Conservation (phyloP, 2,888 invertebrate species). For the Pyrrhosoma nymphula region DNA sequence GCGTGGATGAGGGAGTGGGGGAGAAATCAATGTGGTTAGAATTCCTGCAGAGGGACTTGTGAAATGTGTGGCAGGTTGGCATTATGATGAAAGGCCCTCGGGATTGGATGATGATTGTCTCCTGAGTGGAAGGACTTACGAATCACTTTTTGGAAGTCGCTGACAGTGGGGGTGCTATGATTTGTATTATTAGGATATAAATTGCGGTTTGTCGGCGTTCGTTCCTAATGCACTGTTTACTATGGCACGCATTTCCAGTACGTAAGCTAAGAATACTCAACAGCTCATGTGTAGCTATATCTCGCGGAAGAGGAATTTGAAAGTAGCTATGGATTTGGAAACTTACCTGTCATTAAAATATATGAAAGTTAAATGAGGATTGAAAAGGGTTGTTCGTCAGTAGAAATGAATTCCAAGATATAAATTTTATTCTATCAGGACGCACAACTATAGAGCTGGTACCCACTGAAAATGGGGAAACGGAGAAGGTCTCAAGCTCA, state of each 20-base stretch:
- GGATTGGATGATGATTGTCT: neutral
- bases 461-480: too few relatives aligned
- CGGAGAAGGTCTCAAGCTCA: too few relatives aligned
- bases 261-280: too few relatives aligned
- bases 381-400: too few relatives aligned
- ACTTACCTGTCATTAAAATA: too few relatives aligned
- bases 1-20: neutral
- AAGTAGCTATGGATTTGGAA: too few relatives aligned
- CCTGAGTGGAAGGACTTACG: neutral
- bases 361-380: too few relatives aligned
- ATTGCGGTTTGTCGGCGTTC: neutral
- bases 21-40: neutral
- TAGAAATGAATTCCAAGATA: too few relatives aligned
- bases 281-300: too few relatives aligned
- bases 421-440: too few relatives aligned
- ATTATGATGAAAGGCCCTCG: neutral
- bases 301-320: too few relatives aligned
- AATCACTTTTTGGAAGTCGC: neutral
- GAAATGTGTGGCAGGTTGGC: neutral
- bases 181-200: neutral
- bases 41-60: neutral
- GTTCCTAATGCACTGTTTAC: neutral
- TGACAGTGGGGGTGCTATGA: neutral
- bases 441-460: too few relatives aligned
- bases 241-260: neutral